A percentile compares a stretch with the other conserved stretches of the same genome.
These are phyloP conservation scores for Cantharis nigra DNA, from an alignment of 2,888 invertebrate species.

Conservation along the genomic window DNA sequence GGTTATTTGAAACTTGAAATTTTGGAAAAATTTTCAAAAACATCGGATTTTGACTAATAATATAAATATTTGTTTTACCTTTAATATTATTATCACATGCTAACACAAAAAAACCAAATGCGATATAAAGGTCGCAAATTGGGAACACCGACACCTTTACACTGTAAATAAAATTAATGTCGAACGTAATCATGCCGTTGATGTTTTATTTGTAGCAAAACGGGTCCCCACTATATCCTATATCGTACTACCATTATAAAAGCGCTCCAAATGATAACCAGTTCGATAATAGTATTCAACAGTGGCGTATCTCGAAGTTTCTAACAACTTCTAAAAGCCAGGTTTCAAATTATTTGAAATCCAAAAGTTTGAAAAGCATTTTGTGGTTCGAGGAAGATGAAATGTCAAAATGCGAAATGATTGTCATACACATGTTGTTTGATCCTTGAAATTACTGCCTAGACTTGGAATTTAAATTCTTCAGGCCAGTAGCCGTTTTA, in stretches of 20 bases:
- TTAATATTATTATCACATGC: not conserved
- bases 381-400: too few species aligned
- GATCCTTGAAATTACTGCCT: too few species aligned
- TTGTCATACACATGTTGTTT: too few species aligned
- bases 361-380: too few species aligned
- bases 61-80: not conserved
- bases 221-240: conserved; percentile 18
- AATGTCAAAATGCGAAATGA: too few species aligned
- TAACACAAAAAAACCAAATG: not conserved
- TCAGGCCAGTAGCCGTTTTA: too few species aligned
- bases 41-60: not conserved
- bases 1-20: not conserved
- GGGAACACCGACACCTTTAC: conserved; percentile 11
- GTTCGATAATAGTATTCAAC: not conserved
- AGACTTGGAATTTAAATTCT: too few species aligned
- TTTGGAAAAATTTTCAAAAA: not conserved
- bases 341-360: too few species aligned
- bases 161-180: conserved; percentile 22
- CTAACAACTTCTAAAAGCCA: not conserved
- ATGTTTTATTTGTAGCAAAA: conserved; percentile 11
- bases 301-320: not conserved
- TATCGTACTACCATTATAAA: not conserved
- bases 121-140: conserved; percentile 5
- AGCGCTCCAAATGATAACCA: not conserved
- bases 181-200: conserved; percentile 14